Conservation (phyloP, 2,888 invertebrate species). For the Galeruca laticollis region DNA sequence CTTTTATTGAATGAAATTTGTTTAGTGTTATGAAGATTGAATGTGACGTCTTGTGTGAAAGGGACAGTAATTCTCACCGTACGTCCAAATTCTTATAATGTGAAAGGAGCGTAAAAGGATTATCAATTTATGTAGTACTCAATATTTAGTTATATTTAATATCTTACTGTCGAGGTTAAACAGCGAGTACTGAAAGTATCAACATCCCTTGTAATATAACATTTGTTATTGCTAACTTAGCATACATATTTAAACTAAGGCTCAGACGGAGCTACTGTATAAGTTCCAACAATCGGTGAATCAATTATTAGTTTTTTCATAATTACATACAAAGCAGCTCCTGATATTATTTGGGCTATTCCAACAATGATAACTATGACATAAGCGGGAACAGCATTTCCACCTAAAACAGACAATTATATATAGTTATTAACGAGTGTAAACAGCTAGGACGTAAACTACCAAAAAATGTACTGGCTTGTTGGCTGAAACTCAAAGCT, state of each 20-base stretch:
- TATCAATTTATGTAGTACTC: not conserved
- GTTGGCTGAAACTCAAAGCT: too few relatives aligned
- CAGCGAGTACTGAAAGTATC: not conserved
- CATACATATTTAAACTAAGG: slow-evolving; percentile 22
- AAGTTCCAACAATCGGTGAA: slow-evolving; percentile 66
- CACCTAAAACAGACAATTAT: slow-evolving; percentile 69
- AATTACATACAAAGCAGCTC: slow-evolving; percentile 76
- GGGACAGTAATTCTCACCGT: too few relatives aligned
- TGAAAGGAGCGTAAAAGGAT: too few relatives aligned
- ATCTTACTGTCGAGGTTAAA: not conserved
- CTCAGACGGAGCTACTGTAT: slow-evolving; percentile 48
- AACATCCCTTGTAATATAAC: not conserved
- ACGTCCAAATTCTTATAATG: too few relatives aligned
- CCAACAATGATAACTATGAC: slow-evolving; percentile 78
- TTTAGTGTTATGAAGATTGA: too few relatives aligned
- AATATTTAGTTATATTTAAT: not conserved
- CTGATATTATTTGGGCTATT: slow-evolving; percentile 77
- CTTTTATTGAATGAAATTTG: too few relatives aligned
- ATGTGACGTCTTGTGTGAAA: too few relatives aligned
- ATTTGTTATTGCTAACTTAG: not conserved
- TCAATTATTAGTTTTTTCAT: slow-evolving; percentile 78
- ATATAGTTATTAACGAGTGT: not conserved
- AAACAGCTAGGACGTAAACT: not conserved
- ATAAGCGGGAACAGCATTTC: slow-evolving; percentile 83
- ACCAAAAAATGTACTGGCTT: too few relatives aligned